Conservation (phyloP, 2,888 invertebrate species). For the Osmoderma eremita region DNA sequence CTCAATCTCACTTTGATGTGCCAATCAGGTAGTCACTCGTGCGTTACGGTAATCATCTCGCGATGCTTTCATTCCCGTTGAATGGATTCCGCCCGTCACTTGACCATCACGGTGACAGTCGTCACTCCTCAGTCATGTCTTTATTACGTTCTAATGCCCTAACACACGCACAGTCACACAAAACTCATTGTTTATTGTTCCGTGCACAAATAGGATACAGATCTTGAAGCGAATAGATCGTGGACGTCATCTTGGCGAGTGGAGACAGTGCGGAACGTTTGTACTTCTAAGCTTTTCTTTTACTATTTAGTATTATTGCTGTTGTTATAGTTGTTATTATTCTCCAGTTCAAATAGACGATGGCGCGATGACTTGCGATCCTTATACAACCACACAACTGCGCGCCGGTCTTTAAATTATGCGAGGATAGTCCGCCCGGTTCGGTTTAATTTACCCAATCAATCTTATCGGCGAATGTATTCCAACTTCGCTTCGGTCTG, state of each 20-base stretch:
- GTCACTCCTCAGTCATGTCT: conserved; percentile 54
- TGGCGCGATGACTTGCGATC: conserved; percentile 49
- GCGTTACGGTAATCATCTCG: conserved; percentile 41
- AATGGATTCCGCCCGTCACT: conserved; percentile 47
- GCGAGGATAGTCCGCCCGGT: conserved; percentile 44
- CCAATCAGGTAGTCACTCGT: conserved; percentile 46
- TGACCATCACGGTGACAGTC: conserved; percentile 46
- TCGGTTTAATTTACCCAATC: conserved; percentile 57
- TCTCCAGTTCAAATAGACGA: conserved; percentile 21
- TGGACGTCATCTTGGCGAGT: neutral
- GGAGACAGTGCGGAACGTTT: conserved; percentile 27
- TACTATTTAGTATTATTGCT: conserved; percentile 11
- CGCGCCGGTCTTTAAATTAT: conserved; percentile 46
- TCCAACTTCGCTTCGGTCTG: conserved; percentile 46
- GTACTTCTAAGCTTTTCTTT: conserved; percentile 6
- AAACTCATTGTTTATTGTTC: conserved; percentile 59
- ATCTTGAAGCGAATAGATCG: conserved; percentile 29
- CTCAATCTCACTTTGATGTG: conserved; percentile 45
- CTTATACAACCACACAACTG: no score
- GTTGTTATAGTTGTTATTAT: neutral
- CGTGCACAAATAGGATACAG: conserved; percentile 37
- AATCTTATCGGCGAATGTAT: conserved; percentile 56
- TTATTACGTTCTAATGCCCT: conserved; percentile 48
- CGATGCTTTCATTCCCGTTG: conserved; percentile 22
- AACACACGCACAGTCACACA: conserved; percentile 7